Conservation (phyloP, 2,113 vertebrate species). For the Rallus limicola region DNA sequence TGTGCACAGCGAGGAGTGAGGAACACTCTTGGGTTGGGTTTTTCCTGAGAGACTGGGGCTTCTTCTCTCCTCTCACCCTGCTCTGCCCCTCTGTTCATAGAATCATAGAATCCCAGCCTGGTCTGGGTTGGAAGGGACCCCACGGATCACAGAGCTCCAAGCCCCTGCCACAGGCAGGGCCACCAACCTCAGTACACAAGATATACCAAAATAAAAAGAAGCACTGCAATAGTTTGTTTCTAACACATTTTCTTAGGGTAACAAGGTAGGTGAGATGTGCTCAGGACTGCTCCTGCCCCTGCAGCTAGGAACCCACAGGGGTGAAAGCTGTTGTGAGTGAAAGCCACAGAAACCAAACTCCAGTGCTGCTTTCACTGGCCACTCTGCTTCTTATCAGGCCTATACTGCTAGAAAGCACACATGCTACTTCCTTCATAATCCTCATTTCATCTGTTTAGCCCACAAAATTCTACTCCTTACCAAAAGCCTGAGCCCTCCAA, state of each 20-base stretch:
- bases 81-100: not conserved
- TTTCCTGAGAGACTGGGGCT: not conserved
- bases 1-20: fast-evolving
- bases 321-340: not conserved
- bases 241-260: not conserved
- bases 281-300: not conserved
- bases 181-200: not conserved
- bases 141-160: no score
- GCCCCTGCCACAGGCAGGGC: no score
- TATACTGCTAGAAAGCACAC: not conserved
- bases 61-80: not conserved
- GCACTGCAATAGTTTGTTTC: not conserved
- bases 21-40: not conserved
- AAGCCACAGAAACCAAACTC: not conserved
- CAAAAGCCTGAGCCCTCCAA: not conserved
- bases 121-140: no score
- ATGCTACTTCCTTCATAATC: not conserved
- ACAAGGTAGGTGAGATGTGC: fast-evolving
- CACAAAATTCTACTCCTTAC: not conserved
- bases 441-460: not conserved
- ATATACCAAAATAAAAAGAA: not conserved
- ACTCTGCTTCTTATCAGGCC: not conserved
- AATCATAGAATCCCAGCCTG: no score
- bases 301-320: not conserved
- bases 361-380: not conserved